Evolutionary conservation across 2,113 vertebrate genomes (phyloP), one percentile per base, ranked within the genome.

Genomic region (Gambusia holbrooki): DNA sequence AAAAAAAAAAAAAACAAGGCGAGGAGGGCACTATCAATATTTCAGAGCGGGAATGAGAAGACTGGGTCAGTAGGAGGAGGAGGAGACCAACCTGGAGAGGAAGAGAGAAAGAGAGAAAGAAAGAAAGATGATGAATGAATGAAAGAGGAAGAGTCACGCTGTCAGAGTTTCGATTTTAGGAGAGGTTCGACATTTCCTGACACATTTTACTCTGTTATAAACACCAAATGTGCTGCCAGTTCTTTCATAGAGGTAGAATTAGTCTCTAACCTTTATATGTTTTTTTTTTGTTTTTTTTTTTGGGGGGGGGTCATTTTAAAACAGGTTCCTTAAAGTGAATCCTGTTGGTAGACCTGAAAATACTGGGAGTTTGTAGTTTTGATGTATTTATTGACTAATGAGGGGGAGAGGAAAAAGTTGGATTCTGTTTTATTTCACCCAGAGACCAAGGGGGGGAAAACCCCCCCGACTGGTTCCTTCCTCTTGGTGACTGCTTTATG

Each of bases 21-120:
- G 76, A 86, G 83, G 82, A 86, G 83, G 82, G 73, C 77, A 69
- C 75, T 85, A 88, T 92, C 80, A 90, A 91, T 91, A 89, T 91
- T 91, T 91, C 66, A 90, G 87, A 76, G 85, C 72, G 74, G 63
- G 61, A 74, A 80, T 77, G 80, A 82, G 87, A 83, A 75, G 88
- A 90, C 84, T 84, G 88, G 90, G 90, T 90, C 90, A 87, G 88
- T 86, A 37, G 35, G 35, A 37, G 35, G 35, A 37, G 51, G 51
- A 42, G 40, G 40, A 37, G 35, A 11, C 10, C 81, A 79, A 81
- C 64, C 62, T 19, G 42, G 65, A 66, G 67, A 77, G 37, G 45
- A 69, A 69, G 77, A 27, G 27, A 27, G 27, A 5, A 33, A 33
- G 32, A 27, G 2, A 27, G 25, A 66, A 37, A 11, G 11, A 37